Evolutionary conservation across 2,113 vertebrate genomes (phyloP).

Genomic region (Pluvianellus socialis): DNA sequence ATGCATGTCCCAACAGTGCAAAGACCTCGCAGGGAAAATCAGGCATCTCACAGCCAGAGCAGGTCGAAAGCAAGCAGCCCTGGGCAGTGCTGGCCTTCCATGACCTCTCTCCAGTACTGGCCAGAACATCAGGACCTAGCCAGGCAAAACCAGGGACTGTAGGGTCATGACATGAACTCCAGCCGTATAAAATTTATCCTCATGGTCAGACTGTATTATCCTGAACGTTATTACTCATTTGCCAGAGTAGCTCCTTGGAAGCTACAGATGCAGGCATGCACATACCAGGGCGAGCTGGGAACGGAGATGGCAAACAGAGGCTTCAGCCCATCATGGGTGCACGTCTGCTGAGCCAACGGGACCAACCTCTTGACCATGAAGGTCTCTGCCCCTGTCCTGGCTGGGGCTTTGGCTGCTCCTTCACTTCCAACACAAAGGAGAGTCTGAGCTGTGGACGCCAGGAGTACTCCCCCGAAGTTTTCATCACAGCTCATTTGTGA

Average conservation of each 20-base stretch:
- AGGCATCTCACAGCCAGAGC: not conserved
- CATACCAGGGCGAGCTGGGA: accelerated
- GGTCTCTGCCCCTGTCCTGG: not conserved
- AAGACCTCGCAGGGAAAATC: not conserved
- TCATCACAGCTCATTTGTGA: not conserved
- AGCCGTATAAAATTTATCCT: not conserved
- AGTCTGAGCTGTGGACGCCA: not conserved
- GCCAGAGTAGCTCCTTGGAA: not conserved
- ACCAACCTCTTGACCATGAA: not conserved
- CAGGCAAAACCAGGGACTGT: not conserved
- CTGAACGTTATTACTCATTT: not conserved
- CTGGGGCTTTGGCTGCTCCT: not conserved
- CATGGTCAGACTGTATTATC: not conserved
- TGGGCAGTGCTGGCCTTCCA: not conserved
- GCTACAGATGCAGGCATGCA: not conserved
- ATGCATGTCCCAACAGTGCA: not conserved
- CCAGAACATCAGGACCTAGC: accelerated
- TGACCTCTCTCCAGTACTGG: not conserved
- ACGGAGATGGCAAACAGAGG: not conserved
- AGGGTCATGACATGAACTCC: not conserved
- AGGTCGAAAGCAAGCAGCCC: not conserved
- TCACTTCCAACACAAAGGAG: not conserved
- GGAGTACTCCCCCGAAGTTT: not conserved
- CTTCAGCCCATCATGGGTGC: not conserved
- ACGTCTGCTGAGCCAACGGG: not conserved